phyloP scores from a whole-genome alignment of 2,113 vertebrate species.

The Toxotes chatareus region DNA sequence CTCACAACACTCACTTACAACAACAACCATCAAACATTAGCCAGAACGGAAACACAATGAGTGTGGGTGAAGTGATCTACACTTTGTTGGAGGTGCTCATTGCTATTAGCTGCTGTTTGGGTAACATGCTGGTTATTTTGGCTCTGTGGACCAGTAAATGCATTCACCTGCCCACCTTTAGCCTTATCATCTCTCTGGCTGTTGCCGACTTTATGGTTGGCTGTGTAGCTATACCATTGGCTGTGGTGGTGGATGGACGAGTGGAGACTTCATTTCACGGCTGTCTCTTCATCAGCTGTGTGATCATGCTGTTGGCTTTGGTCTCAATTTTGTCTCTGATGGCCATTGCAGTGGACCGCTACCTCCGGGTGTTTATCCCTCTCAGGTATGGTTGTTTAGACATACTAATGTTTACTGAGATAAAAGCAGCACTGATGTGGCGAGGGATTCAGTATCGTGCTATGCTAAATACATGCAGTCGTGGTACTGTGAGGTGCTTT shows the following conservation, averaged over 20 bases:
- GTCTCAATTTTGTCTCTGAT: slow-evolving; percentile 88
- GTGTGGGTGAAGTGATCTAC: slow-evolving; percentile 64
- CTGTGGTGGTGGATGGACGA: slow-evolving; percentile 80
- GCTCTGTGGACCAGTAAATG: slow-evolving; percentile 81
- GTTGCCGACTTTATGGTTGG: slow-evolving; percentile 89
- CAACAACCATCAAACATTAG: neutral
- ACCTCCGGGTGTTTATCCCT: slow-evolving; percentile 86
- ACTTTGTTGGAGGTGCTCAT: slow-evolving; percentile 82
- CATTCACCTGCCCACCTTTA: slow-evolving; percentile 83
- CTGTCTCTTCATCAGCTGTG: slow-evolving; percentile 89
- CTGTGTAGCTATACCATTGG: slow-evolving; percentile 85
- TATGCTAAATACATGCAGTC: neutral
- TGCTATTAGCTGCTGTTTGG: slow-evolving; percentile 83
- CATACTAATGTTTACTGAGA: neutral
- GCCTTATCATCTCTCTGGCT: slow-evolving; percentile 88
- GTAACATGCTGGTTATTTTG: slow-evolving; percentile 88
- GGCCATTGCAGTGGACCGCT: slow-evolving; percentile 91
- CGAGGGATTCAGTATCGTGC: no score
- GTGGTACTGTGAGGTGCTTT: no score
- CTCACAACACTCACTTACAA: neutral
- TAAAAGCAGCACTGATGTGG: neutral
- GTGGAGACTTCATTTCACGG: slow-evolving; percentile 68
- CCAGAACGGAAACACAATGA: slow-evolving; percentile 10
- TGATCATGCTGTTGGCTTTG: slow-evolving; percentile 83
- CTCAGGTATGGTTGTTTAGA: slow-evolving; percentile 56